phyloP scores from a whole-genome alignment of 2,113 vertebrate genomes.

The Cyanoderma ruficeps region DNA sequence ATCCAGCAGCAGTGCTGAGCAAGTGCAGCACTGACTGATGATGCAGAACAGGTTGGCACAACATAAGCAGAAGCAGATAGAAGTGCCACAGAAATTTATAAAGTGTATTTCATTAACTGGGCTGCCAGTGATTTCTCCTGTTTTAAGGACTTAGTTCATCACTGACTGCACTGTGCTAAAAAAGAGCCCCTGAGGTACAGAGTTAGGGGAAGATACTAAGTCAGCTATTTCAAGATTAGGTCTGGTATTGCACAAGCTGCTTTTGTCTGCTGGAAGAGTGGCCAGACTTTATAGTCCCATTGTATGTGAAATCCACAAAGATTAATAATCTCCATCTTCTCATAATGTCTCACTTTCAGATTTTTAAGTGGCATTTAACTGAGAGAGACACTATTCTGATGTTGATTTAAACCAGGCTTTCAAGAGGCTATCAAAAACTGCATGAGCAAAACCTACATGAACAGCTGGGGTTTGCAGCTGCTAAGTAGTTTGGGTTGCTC shows the following conservation, averaged over 20 bases:
- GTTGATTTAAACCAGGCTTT: not conserved
- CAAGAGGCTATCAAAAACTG: not conserved
- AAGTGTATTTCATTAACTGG: not conserved
- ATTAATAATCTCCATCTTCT: not conserved
- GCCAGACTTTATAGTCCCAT: not conserved
- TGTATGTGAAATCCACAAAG: not conserved
- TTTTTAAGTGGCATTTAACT: not conserved
- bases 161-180: not conserved
- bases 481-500: not conserved
- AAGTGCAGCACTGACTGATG: not conserved
- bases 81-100: not conserved
- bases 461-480: not conserved
- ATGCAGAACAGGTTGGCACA: not conserved
- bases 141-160: not conserved
- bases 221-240: not conserved
- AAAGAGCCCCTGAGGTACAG: not conserved
- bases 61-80: not conserved
- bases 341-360: not conserved
- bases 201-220: not conserved
- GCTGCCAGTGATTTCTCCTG: not conserved
- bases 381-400: not conserved
- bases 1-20: rapidly evolving
- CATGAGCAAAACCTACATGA: not conserved
- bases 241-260: not conserved
- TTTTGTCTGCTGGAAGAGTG: not conserved